Evolutionary conservation across 2,797 vertebrate species (phyloP).

Genomic region (Pseudochirops corinnae): DNA sequence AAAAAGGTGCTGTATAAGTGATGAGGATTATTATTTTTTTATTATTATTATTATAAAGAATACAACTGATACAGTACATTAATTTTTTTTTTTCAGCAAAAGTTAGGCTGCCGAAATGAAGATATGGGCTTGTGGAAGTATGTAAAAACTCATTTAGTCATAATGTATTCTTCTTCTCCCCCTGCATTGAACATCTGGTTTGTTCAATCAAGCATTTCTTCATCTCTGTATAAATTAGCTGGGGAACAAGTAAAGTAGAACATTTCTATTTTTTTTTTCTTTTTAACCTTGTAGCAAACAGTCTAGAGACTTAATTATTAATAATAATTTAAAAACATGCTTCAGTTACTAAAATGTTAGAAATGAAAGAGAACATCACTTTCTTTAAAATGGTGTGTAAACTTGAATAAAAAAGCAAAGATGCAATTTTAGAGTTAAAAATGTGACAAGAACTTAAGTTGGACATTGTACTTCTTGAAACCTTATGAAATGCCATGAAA

Average conservation of each 20-base stretch:
- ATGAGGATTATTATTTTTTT: background rate
- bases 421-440: background rate
- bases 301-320: slow-evolving; percentile 3
- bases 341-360: slow-evolving; percentile 5
- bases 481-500: background rate
- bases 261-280: background rate
- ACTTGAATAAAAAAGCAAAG: background rate
- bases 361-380: slow-evolving; percentile 2
- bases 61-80: slow-evolving; percentile 8
- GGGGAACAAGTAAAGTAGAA: slow-evolving; percentile 2
- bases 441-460: background rate
- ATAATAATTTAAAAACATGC: background rate
- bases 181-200: background rate
- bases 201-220: background rate
- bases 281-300: background rate
- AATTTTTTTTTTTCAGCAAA: background rate
- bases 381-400: background rate
- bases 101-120: background rate
- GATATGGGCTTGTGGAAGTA: accelerated
- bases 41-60: slow-evolving; percentile 4
- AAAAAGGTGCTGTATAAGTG: background rate
- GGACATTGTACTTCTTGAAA: background rate
- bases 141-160: background rate
- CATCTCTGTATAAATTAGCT: background rate
- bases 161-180: accelerated